Evolutionary conservation across 2,888 invertebrate species (phyloP).

Genomic region (Craniophora ligustri): DNA sequence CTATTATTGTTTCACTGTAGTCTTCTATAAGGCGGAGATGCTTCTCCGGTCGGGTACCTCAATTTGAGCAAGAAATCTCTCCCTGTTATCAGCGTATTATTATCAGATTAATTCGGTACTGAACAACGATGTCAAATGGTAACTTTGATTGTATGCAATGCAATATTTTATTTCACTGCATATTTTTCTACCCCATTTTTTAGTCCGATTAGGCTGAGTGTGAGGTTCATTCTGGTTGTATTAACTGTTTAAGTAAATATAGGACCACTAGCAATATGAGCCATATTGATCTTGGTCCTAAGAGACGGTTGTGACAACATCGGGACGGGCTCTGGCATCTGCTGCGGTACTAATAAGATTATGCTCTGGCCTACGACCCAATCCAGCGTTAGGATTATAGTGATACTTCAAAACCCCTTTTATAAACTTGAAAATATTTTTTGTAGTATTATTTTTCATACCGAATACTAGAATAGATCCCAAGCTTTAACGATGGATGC

Average conservation of each 20-base stretch:
- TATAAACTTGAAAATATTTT: too few species aligned
- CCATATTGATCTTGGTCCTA: constrained; percentile 28
- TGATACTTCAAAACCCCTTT: too few species aligned
- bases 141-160: constrained; percentile 31
- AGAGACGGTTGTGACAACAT: constrained; percentile 20
- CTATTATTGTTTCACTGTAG: too few species aligned
- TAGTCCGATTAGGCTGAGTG: background rate
- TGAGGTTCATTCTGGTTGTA: constrained; percentile 11
- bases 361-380: constrained; percentile 40
- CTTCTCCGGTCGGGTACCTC: too few species aligned
- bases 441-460: too few species aligned
- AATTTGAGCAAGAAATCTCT: too few species aligned
- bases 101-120: constrained; percentile 18
- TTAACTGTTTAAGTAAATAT: background rate
- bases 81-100: too few species aligned
- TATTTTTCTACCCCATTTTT: too few species aligned
- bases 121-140: constrained; percentile 19
- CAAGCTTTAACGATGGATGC: too few species aligned
- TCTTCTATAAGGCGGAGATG: too few species aligned
- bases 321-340: constrained; percentile 16
- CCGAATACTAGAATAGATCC: too few species aligned
- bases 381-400: constrained; percentile 36
- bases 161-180: constrained; percentile 38
- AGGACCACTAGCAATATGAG: background rate
- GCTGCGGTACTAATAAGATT: constrained; percentile 37